These are phyloP conservation scores for Bugula neritina DNA, from an alignment of 2,888 invertebrate genomes.

Conservation along the genomic window DNA sequence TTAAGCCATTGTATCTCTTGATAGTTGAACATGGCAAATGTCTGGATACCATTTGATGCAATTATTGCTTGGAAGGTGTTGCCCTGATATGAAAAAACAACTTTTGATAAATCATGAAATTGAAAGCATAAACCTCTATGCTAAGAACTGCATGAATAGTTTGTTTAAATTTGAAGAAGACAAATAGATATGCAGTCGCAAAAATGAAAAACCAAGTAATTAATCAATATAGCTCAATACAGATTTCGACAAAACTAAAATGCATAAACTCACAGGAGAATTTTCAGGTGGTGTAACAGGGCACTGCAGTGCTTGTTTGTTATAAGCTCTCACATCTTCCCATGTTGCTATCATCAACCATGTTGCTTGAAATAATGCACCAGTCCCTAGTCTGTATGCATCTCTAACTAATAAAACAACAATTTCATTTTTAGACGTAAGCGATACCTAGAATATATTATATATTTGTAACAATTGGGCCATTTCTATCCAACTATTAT, in stretches of 20 bases:
- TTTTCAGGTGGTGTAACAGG: background rate
- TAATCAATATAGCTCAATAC: too few relatives aligned
- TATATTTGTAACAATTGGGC: too few relatives aligned
- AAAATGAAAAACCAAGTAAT: too few relatives aligned
- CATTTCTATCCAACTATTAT: too few relatives aligned
- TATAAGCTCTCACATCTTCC: conserved; percentile 2
- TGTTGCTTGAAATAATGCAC: background rate
- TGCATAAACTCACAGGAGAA: background rate
- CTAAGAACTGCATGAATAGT: too few relatives aligned
- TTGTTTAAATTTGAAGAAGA: too few relatives aligned
- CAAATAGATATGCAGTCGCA: too few relatives aligned
- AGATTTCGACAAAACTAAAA: too few relatives aligned
- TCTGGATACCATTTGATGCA: background rate
- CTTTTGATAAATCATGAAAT: too few relatives aligned
- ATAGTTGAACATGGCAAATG: conserved; percentile 10
- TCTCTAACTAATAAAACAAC: background rate
- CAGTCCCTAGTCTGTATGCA: background rate
- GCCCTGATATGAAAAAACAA: background rate
- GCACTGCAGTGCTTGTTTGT: background rate
- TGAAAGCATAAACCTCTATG: too few relatives aligned
- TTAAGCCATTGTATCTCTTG: conserved; percentile 7
- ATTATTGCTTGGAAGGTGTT: conserved; percentile 13
- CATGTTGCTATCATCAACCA: conserved; percentile 13
- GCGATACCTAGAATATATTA: too few relatives aligned
- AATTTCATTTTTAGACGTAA: too few relatives aligned